Base-by-base conservation (phyloP, 2,113 vertebrate genomes). In the Halcyon malimbica region DNA sequence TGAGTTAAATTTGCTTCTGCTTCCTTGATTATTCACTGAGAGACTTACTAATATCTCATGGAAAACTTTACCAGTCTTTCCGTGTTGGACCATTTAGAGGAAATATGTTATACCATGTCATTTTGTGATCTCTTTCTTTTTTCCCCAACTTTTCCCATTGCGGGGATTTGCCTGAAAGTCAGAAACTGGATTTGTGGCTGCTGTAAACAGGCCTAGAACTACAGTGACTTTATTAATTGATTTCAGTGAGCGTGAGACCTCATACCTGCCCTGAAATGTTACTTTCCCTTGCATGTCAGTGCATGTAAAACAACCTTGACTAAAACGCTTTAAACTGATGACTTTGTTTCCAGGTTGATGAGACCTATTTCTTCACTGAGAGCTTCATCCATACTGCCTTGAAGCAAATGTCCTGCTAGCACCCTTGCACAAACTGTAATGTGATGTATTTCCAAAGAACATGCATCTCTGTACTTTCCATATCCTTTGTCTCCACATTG, bases 1-100 rank as follows among this genome's bases (percentile, higher is more conserved):
- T 78, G n/a, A 71, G 76, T 93, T 87, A 71, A 57, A 89, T 96
- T 95, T 89, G 35, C 8, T 92, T 89, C 78, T 96, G 35, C 42
- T 80, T 21, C 35, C 21, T 69, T 68, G 13, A 18, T 83, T 94
- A 29, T 87, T 93, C 13, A n/a, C 31, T 77, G 54, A 82, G 41
- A 81, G 5, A 62, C 18, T 83, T 53, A 46, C 25, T 69, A 91
- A 80, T 59, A 31, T 29, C 39, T 86, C 23, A 10, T 57, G 48
- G 73, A 87, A 96, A 89, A 42, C 42, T 80, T 73, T 73, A 87
- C 39, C 53, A 57, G 50, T 41, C 37, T 83, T 84, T 77, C 84
- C 62, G 28, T 10, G 1, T 9, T 81, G 83, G 93, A 82, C 16
- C 11, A 37, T 31, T 94, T 87, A 54, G 25, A 85, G 37, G 64